Evolutionary conservation across 1,140 invertebrate species (phyloP).

Genomic region (Dendroctonus valens): DNA sequence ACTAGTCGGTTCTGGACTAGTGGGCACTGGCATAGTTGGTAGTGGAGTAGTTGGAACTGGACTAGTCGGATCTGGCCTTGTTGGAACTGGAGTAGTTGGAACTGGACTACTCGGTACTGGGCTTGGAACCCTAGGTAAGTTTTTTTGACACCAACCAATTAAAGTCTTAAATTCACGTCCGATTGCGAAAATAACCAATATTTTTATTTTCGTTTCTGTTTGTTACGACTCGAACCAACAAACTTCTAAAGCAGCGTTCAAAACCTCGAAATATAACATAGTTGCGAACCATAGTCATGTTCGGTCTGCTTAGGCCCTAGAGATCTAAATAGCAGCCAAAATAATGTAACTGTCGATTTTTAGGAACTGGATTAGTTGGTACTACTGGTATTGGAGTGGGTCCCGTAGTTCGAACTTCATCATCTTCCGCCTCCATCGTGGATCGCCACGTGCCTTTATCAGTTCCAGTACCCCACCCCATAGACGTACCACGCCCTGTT

Average conservation of each 20-base stretch:
- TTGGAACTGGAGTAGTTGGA: conserved; percentile 3
- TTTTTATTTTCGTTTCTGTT: too few species aligned
- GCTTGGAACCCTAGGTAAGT: conserved; percentile 23
- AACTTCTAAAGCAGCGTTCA: not conserved
- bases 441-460: conserved; percentile 21
- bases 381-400: conserved; percentile 6
- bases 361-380: conserved; percentile 10
- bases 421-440: conserved; percentile 19
- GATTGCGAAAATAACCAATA: too few species aligned
- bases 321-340: too few species aligned
- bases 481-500: conserved; percentile 25
- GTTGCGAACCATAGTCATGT: too few species aligned
- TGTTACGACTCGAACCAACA: not conserved
- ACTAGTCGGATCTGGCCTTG: conserved; percentile 3
- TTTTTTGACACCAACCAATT: not conserved
- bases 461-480: conserved; percentile 19
- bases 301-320: too few species aligned
- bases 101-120: conserved; percentile 18
- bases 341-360: not conserved
- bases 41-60: not conserved
- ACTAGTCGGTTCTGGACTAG: too few species aligned
- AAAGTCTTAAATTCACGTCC: too few species aligned
- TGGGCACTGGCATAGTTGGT: too few species aligned
- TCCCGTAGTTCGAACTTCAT: conserved; percentile 14
- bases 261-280: not conserved